A percentile compares a stretch with the other conserved stretches of the same genome.
Evolutionary conservation across 2,113 vertebrate species (phyloP).

Genomic region (Microcebus tavaratra): DNA sequence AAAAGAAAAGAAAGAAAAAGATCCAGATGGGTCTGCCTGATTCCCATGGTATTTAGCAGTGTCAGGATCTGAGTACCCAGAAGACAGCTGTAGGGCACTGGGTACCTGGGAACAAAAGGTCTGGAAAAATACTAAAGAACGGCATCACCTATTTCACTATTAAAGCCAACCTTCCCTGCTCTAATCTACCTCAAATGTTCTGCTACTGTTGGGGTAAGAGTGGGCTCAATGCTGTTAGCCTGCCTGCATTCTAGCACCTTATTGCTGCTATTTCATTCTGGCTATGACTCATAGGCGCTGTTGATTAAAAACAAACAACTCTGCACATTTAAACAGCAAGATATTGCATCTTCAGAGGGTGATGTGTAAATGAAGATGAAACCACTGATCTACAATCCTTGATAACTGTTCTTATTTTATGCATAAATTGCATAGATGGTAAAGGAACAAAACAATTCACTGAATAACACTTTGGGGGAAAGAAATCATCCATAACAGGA

Average conservation of each 20-base stretch:
- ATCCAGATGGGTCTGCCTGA: background rate
- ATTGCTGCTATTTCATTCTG: conserved; percentile 12
- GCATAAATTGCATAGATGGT: conserved; percentile 1
- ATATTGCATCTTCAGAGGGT: conserved; percentile 32
- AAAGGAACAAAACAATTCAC: background rate
- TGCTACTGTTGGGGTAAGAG: background rate
- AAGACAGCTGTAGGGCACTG: background rate
- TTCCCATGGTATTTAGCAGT: background rate
- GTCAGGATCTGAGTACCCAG: background rate
- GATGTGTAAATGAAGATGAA: conserved; percentile 13
- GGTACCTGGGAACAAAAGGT: background rate
- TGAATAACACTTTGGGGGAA: background rate
- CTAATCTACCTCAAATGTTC: background rate
- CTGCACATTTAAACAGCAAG: background rate
- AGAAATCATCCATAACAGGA: background rate
- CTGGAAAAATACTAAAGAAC: conserved; percentile 11
- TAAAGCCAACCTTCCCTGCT: background rate
- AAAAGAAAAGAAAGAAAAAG: background rate
- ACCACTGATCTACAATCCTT: background rate
- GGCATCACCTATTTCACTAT: background rate
- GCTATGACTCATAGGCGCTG: background rate
- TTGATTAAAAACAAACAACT: background rate
- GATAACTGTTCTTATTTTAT: conserved; percentile 9
- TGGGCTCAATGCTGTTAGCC: background rate
- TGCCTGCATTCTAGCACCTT: background rate